These are phyloP conservation scores for Bombus sibiricus DNA, from an alignment of 1,140 invertebrate genomes.

Conservation along the genomic window DNA sequence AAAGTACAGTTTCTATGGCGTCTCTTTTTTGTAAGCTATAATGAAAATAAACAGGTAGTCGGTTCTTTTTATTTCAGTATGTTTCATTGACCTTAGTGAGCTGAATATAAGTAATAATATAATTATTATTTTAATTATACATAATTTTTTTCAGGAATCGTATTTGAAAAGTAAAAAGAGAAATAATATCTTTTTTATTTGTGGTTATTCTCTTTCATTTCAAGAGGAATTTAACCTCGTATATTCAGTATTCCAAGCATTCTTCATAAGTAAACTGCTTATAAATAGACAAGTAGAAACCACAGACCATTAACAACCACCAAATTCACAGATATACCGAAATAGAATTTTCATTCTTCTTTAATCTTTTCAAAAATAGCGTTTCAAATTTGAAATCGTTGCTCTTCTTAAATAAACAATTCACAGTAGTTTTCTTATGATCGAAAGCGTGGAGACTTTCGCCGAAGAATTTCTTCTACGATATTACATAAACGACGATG, in stretches of 20 bases:
- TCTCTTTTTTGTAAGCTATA: not conserved
- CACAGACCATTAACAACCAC: not conserved
- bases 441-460: not conserved
- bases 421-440: not conserved
- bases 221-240: too few species aligned
- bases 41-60: not conserved
- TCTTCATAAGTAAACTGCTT: not conserved
- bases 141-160: not conserved
- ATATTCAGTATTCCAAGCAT: not conserved
- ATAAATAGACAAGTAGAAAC: not conserved
- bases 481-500: not conserved
- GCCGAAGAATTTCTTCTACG: not conserved
- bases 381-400: not conserved
- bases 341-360: not conserved
- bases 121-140: not conserved
- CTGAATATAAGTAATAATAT: not conserved
- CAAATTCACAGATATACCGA: not conserved
- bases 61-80: not conserved
- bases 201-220: not conserved
- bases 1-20: slow-evolving; percentile 3
- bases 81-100: not conserved
- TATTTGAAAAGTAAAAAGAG: not conserved
- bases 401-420: not conserved
- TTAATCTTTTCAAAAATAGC: not conserved
- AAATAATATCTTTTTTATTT: not conserved